These are phyloP conservation scores for Lamprologus callipterus DNA, from an alignment of 2,113 vertebrate genomes.

Conservation along the genomic window DNA sequence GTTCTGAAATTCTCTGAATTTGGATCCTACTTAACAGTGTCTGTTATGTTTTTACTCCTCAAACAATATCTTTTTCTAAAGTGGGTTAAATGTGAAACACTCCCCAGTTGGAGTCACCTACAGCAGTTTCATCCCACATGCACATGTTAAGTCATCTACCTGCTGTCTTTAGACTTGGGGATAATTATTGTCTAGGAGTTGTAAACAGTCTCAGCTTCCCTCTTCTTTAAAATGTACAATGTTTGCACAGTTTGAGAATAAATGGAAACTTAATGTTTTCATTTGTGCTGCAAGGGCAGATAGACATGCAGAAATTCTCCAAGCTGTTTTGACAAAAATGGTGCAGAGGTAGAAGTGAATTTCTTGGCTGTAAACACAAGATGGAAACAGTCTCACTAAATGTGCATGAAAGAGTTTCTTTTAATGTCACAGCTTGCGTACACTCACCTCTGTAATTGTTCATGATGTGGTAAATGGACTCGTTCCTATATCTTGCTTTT, in stretches of 20 bases:
- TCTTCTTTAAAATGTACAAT: neutral
- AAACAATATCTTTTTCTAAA: neutral
- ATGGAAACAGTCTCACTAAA: neutral
- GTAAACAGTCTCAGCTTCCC: neutral
- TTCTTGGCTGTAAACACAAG: neutral
- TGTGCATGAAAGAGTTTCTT: neutral
- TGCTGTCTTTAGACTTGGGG: neutral
- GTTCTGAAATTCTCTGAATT: neutral
- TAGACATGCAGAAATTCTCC: neutral
- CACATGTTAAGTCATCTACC: neutral
- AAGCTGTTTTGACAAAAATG: neutral
- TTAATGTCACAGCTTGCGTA: neutral
- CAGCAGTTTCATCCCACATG: neutral
- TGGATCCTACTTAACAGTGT: neutral
- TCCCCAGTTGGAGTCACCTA: neutral
- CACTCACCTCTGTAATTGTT: neutral
- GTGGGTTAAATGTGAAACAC: neutral
- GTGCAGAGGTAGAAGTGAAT: neutral
- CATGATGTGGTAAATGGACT: neutral
- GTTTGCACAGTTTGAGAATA: neutral
- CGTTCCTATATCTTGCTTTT: neutral
- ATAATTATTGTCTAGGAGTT: neutral
- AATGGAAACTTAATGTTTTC: neutral
- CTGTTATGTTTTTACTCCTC: neutral
- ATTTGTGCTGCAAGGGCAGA: neutral